phyloP scores from a whole-genome alignment of 2,113 vertebrate species.

The Trematocara variabile region DNA sequence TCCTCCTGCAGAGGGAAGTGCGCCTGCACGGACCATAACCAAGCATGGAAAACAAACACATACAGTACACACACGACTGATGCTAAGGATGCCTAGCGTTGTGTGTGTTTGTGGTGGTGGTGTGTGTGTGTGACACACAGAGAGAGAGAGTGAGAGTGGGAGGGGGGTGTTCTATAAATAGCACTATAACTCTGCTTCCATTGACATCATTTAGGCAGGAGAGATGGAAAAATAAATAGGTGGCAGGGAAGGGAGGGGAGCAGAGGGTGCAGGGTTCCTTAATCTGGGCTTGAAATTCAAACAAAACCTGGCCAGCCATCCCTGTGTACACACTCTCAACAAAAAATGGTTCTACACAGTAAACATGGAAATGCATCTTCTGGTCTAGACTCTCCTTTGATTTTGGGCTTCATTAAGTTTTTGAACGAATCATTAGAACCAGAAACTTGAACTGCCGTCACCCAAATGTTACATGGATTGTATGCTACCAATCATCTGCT shows the following conservation, averaged over 20 bases:
- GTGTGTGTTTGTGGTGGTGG: not conserved
- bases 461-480: not conserved
- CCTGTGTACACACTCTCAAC: constrained; percentile 25
- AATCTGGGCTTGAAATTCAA: constrained; percentile 76
- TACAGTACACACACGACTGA: constrained; percentile 44
- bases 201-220: constrained; percentile 82
- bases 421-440: not conserved
- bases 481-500: not conserved
- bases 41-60: constrained; percentile 38
- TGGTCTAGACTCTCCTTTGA: not conserved
- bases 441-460: not conserved
- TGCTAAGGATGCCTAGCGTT: constrained; percentile 25
- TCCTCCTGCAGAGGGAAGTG: constrained; percentile 27
- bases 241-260: constrained; percentile 46
- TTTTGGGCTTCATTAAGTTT: not conserved
- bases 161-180: constrained; percentile 73
- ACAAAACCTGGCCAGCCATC: constrained; percentile 62
- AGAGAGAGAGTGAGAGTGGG: not conserved
- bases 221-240: constrained; percentile 82
- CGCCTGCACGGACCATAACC: constrained; percentile 38
- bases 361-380: not conserved
- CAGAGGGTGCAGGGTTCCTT: constrained; percentile 63
- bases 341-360: not conserved
- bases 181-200: constrained; percentile 76
- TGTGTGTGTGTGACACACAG: not conserved